Evolutionary conservation across 2,797 vertebrate genomes (phyloP).

Genomic region (Sphenodon punctatus): DNA sequence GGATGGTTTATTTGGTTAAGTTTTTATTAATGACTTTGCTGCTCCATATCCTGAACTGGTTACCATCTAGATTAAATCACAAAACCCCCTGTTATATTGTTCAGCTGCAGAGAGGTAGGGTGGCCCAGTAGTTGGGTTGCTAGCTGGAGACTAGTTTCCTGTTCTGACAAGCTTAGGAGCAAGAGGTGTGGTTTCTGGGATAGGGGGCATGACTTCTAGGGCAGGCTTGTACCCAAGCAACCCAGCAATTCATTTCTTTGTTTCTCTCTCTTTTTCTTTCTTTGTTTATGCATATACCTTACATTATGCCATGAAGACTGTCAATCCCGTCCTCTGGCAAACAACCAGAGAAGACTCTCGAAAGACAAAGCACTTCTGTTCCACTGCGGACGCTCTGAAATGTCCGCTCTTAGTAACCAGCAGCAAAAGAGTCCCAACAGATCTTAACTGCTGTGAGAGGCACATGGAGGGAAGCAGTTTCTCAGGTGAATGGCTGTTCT

Average conservation of each 20-base stretch:
- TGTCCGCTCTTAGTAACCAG: background rate
- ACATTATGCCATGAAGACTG: background rate
- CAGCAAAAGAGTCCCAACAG: background rate
- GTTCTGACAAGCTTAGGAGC: too few relatives aligned
- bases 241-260: background rate
- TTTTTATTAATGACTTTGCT: too few relatives aligned
- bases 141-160: too few relatives aligned
- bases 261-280: fast-evolving
- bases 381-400: background rate
- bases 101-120: too few relatives aligned
- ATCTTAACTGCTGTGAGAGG: background rate
- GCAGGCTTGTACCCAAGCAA: too few relatives aligned
- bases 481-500: background rate
- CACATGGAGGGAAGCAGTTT: background rate
- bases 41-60: too few relatives aligned
- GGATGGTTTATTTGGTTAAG: too few relatives aligned
- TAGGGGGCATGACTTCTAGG: too few relatives aligned
- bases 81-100: too few relatives aligned
- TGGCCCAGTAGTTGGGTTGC: too few relatives aligned
- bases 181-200: too few relatives aligned
- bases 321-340: background rate
- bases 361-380: background rate
- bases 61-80: too few relatives aligned
- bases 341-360: background rate
- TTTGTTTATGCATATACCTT: fast-evolving